A percentile compares a stretch with the other conserved stretches of the same genome.
Conservation (phyloP, 2,888 invertebrate genomes). For the Eumacrocentrus americanus region DNA sequence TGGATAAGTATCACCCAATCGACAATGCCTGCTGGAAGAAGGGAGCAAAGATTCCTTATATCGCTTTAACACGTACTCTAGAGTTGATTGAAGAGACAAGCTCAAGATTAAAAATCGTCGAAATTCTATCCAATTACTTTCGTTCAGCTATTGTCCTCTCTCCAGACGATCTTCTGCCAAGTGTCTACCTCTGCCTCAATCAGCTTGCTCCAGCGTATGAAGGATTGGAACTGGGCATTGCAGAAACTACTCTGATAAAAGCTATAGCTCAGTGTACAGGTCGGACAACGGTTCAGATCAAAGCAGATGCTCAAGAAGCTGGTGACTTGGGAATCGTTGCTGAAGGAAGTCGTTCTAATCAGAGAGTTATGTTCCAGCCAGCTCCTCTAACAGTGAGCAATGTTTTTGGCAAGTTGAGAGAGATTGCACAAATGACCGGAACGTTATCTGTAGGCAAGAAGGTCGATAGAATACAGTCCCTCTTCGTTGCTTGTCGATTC, state of each 20-base stretch:
- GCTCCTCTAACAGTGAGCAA: constrained; percentile 74
- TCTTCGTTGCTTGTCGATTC: constrained; percentile 90
- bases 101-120: constrained; percentile 87
- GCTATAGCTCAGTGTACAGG: constrained; percentile 91
- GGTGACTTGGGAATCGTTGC: constrained; percentile 94
- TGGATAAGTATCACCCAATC: constrained; percentile 80
- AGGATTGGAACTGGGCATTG: constrained; percentile 91
- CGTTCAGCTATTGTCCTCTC: constrained; percentile 87
- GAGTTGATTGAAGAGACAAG: constrained; percentile 87
- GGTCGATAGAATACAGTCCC: constrained; percentile 85
- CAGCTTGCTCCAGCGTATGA: constrained; percentile 95
- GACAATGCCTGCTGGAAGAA: constrained; percentile 81
- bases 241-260: constrained; percentile 93
- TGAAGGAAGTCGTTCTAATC: constrained; percentile 81
- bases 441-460: constrained; percentile 80
- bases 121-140: constrained; percentile 89
- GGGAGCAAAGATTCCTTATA: constrained; percentile 85
- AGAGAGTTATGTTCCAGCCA: constrained; percentile 87
- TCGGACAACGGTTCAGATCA: constrained; percentile 82
- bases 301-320: constrained; percentile 70
- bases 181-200: constrained; percentile 95
- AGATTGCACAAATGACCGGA: constrained; percentile 87
- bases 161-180: constrained; percentile 87
- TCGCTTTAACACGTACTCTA: constrained; percentile 88
- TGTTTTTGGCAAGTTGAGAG: constrained; percentile 84